Conservation (phyloP, 1,140 invertebrate species). For the Macrobrachium rosenbergii region DNA sequence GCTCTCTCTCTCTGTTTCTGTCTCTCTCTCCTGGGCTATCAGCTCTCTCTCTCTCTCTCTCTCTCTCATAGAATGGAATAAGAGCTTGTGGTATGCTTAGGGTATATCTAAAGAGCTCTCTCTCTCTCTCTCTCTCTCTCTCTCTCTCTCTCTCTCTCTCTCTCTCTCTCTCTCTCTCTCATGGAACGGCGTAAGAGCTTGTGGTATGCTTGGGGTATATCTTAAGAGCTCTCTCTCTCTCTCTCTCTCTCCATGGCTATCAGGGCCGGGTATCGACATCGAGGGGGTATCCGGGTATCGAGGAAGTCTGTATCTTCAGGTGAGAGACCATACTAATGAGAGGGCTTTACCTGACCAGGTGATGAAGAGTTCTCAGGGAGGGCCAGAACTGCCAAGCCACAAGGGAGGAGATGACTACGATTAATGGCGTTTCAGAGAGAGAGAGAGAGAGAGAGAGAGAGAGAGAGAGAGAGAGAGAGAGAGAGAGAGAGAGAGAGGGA, state of each 20-base stretch:
- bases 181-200: not conserved
- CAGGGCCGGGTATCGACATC: slow-evolving; percentile 7
- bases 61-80: no score
- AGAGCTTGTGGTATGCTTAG: no score
- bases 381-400: not conserved
- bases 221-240: no score
- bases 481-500: slow-evolving; percentile 6
- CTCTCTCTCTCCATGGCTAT: not conserved
- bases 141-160: not conserved
- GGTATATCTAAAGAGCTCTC: no score
- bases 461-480: not conserved
- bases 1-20: no score
- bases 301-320: no score
- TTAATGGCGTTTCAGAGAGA: not conserved
- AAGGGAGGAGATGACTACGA: not conserved
- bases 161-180: not conserved
- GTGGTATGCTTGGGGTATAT: not conserved
- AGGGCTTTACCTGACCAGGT: not conserved
- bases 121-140: no score
- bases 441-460: slow-evolving; percentile 13
- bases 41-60: not conserved
- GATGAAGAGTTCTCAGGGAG: not conserved
- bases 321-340: not conserved
- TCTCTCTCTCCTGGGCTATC: not conserved
- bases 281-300: not conserved